These are phyloP conservation scores for Gryon sp. DNA, from an alignment of 1,140 invertebrate species.

Conservation along the genomic window DNA sequence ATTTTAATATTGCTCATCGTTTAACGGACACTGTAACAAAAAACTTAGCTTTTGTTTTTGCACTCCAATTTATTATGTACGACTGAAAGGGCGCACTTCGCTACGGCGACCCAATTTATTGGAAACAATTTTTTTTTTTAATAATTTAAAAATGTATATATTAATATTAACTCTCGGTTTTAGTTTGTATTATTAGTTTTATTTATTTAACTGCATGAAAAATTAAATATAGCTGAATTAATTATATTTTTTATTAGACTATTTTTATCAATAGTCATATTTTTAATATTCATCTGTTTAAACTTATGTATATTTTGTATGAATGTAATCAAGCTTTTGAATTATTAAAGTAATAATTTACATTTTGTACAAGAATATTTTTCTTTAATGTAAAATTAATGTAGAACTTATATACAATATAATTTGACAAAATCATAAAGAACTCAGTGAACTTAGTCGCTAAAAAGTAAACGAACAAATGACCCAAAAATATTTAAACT, in stretches of 20 bases:
- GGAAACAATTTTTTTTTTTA: neutral
- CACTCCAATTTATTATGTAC: constrained; percentile 17
- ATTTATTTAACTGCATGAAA: too few species aligned
- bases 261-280: too few species aligned
- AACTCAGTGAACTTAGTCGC: neutral
- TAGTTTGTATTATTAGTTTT: too few species aligned
- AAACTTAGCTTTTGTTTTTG: constrained; percentile 20
- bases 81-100: constrained; percentile 2
- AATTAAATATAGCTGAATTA: too few species aligned
- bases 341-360: neutral
- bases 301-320: neutral
- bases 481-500: neutral
- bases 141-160: neutral
- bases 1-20: constrained; percentile 13
- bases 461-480: neutral
- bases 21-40: neutral
- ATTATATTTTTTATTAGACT: too few species aligned
- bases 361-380: neutral
- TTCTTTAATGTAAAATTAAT: too few species aligned
- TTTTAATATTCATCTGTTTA: too few species aligned
- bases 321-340: neutral
- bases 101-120: constrained; percentile 20
- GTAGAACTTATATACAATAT: too few species aligned
- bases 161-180: too few species aligned
- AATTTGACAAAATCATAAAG: too few species aligned